These are phyloP conservation scores for Bombycilla garrulus DNA, from an alignment of 2,113 vertebrate genomes.

Conservation along the genomic window DNA sequence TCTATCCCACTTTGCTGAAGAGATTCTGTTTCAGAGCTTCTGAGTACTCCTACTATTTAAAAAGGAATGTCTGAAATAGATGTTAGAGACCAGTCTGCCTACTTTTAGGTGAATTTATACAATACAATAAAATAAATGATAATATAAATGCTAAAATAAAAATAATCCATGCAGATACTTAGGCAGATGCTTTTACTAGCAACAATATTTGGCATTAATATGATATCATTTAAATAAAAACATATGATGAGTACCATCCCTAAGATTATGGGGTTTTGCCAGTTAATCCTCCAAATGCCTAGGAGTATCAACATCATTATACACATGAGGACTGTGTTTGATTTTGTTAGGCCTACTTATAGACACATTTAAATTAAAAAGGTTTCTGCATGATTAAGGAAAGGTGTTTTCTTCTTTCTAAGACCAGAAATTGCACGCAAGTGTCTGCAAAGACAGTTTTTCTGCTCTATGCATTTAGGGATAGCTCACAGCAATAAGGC, in stretches of 20 bases:
- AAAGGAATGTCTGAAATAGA: neutral
- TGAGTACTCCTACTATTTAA: neutral
- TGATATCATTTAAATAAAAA: neutral
- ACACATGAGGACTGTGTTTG: neutral
- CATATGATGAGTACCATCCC: neutral
- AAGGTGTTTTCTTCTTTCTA: neutral
- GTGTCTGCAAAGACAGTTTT: neutral
- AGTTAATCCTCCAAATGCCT: neutral
- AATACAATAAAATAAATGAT: neutral
- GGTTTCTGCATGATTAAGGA: neutral
- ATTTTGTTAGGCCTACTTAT: neutral
- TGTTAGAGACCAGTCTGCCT: neutral
- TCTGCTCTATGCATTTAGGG: neutral
- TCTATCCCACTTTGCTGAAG: neutral
- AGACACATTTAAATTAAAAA: neutral
- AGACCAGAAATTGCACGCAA: neutral
- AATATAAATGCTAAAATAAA: neutral
- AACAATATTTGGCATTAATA: neutral
- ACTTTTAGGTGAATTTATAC: neutral
- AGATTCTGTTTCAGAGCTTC: neutral
- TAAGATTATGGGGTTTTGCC: neutral
- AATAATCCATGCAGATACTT: neutral
- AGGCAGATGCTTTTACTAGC: neutral
- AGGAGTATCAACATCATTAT: neutral
- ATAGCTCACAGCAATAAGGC: neutral